Evolutionary conservation across 2,113 vertebrate species (phyloP).

Genomic region (Pontoporia blainvillei): DNA sequence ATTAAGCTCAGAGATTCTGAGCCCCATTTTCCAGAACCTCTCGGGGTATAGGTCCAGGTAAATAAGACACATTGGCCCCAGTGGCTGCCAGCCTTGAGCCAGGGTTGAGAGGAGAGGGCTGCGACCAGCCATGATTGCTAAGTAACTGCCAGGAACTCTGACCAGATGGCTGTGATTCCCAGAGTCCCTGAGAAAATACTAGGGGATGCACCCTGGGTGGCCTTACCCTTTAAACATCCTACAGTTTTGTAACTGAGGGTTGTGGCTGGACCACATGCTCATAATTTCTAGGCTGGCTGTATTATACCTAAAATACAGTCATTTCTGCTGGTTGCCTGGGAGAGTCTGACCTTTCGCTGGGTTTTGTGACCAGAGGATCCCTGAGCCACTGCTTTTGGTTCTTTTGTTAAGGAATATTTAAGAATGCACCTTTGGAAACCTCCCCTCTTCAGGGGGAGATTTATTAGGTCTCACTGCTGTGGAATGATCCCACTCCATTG

Average conservation of each 20-base stretch:
- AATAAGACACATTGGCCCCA: not conserved
- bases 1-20: not conserved
- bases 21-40: not conserved
- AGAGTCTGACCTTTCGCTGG: constrained; percentile 6
- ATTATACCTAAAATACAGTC: constrained; percentile 12
- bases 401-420: constrained; percentile 1
- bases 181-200: not conserved
- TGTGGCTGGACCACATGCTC: constrained; percentile 38
- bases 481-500: not conserved
- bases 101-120: not conserved
- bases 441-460: not conserved
- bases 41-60: not conserved
- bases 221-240: constrained; percentile 28
- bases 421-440: not conserved
- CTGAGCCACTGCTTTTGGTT: constrained; percentile 21
- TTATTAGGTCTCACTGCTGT: constrained; percentile 2
- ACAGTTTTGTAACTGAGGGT: constrained; percentile 37
- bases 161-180: not conserved
- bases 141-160: not conserved
- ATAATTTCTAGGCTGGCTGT: constrained; percentile 37
- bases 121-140: not conserved
- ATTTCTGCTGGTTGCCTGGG: constrained; percentile 29
- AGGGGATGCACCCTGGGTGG: constrained; percentile 9
- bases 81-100: not conserved
- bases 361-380: constrained; percentile 28